Conservation (phyloP, 37 sponge, comb jelly and placozoan genomes). For the Halichondria panicea region DNA sequence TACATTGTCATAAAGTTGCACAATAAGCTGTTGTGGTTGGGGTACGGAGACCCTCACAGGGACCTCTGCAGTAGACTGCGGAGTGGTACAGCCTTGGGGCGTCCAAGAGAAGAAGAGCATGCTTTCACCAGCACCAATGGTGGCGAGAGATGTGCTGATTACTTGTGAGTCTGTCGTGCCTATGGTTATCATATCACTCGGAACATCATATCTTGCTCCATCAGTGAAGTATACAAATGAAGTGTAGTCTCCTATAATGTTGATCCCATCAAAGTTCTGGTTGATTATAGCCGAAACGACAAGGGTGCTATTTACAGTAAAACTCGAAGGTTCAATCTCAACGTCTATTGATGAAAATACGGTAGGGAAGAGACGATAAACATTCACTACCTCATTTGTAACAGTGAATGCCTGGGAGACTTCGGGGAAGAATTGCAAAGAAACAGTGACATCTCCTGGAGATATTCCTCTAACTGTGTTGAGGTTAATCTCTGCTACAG, state of each 20-base stretch:
- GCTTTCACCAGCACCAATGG: neutral
- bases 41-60: slow-evolving; percentile 8
- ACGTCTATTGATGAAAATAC: slow-evolving; percentile 41
- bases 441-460: neutral
- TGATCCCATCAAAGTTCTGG: slow-evolving; percentile 11
- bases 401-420: slow-evolving; percentile 9
- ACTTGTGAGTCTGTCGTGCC: slow-evolving; percentile 4
- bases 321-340: neutral
- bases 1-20: neutral
- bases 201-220: slow-evolving; percentile 32
- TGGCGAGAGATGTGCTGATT: neutral
- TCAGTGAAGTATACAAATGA: slow-evolving; percentile 57
- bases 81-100: neutral
- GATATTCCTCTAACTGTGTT: neutral
- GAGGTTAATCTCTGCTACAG: neutral
- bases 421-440: neutral
- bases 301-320: slow-evolving; percentile 3
- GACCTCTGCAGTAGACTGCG: neutral
- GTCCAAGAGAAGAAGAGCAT: neutral
- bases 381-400: slow-evolving; percentile 2
- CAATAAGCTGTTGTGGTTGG: neutral
- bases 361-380: slow-evolving; percentile 5
- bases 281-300: slow-evolving; percentile 5
- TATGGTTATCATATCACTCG: neutral
- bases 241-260: slow-evolving; percentile 22